A percentile compares a stretch with the other conserved stretches of the same genome.
These are phyloP conservation scores for Drosophila stalkeri DNA, from an alignment of 2,888 invertebrate species.

Conservation along the genomic window DNA sequence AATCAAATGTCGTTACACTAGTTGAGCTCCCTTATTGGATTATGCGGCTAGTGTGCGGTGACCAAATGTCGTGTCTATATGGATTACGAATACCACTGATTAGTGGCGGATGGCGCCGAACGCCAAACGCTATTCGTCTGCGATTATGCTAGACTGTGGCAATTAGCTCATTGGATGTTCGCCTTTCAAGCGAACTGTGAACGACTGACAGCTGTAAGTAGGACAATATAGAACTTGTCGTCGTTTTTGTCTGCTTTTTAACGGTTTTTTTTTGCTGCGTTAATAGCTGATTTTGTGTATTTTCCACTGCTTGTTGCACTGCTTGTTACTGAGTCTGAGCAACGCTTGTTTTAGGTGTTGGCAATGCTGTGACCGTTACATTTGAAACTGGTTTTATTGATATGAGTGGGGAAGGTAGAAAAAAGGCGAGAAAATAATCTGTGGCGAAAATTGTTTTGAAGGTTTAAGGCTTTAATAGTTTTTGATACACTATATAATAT, in stretches of 20 bases:
- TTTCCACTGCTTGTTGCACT: conserved; percentile 10
- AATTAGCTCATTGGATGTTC: conserved; percentile 15
- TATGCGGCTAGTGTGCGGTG: conserved; percentile 45
- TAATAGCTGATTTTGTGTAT: background rate
- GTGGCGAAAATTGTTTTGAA: too few species aligned
- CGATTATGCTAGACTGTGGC: conserved; percentile 48
- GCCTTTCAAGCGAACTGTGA: conserved; percentile 6
- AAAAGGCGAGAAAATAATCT: background rate
- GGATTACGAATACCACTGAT: conserved; percentile 63
- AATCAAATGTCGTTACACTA: conserved; percentile 64
- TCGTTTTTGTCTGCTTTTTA: background rate
- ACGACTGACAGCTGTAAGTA: conserved; percentile 21
- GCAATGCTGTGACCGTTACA: background rate
- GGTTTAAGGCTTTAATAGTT: too few species aligned
- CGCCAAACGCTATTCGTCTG: conserved; percentile 7
- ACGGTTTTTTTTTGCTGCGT: conserved; percentile 18
- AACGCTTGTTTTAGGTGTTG: background rate
- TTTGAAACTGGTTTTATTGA: background rate
- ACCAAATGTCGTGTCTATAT: conserved; percentile 53
- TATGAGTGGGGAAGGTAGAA: background rate
- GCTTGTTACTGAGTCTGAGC: background rate
- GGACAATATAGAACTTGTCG: conserved; percentile 13
- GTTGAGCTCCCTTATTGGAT: conserved; percentile 68
- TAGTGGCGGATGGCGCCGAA: conserved; percentile 35
- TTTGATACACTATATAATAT: too few species aligned